These are phyloP conservation scores for Gopherus flavomarginatus DNA, from an alignment of 2,113 vertebrate genomes.

Conservation along the genomic window DNA sequence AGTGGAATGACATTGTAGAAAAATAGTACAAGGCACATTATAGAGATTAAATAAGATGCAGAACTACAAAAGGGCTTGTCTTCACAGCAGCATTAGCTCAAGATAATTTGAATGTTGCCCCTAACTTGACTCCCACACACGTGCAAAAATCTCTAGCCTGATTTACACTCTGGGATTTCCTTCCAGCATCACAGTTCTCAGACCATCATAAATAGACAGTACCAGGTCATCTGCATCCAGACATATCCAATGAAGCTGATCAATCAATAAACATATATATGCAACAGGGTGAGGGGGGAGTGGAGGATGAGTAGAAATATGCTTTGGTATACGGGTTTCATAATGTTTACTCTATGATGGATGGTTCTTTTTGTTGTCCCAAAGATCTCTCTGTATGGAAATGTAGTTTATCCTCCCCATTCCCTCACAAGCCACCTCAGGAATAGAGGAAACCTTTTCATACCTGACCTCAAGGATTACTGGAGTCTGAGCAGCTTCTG, in stretches of 20 bases:
- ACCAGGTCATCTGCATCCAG: neutral
- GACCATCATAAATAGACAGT: neutral
- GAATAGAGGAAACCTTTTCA: neutral
- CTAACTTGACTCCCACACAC: neutral
- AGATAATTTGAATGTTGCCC: neutral
- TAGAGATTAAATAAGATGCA: neutral
- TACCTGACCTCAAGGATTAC: slow-evolving; percentile 61
- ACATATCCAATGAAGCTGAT: neutral
- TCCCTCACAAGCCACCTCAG: neutral
- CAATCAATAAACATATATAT: neutral
- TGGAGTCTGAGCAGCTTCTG: slow-evolving; percentile 50
- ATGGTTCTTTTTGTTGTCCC: neutral
- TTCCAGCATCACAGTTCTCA: neutral
- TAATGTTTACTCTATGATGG: neutral
- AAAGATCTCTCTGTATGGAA: neutral
- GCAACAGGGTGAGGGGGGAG: neutral
- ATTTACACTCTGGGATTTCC: neutral
- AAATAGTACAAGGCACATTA: slow-evolving; percentile 9
- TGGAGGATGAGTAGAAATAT: neutral
- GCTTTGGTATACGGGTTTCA: neutral
- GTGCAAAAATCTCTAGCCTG: neutral
- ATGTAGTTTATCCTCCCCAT: neutral
- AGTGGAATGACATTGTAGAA: neutral
- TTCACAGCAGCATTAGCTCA: slow-evolving; percentile 17
- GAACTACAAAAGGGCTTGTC: neutral